Evolutionary conservation across 2,113 vertebrate species (phyloP).

Genomic region (Papio anubis): DNA sequence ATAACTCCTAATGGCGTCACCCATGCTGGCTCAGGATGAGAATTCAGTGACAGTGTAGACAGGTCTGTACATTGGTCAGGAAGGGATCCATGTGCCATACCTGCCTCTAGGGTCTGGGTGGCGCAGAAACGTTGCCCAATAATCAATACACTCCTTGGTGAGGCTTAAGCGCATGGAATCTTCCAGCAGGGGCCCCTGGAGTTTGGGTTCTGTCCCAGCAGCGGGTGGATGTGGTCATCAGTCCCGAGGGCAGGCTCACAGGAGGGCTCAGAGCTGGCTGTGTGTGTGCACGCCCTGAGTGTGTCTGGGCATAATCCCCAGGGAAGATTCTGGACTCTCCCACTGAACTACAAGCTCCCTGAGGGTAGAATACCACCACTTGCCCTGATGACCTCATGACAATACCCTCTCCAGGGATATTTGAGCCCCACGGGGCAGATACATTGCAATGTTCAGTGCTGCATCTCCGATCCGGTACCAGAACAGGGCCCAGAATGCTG

Average conservation of each 20-base stretch:
- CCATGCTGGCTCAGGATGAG: too few relatives aligned
- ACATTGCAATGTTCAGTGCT: fast-evolving
- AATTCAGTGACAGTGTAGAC: fast-evolving
- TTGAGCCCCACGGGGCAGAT: not conserved
- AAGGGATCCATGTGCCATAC: fast-evolving
- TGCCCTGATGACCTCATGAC: not conserved
- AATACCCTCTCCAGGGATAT: fast-evolving
- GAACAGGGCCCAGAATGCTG: not conserved
- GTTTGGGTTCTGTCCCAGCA: not conserved
- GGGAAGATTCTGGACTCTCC: not conserved
- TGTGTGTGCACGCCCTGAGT: too few relatives aligned
- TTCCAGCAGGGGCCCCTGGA: not conserved
- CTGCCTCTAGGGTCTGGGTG: not conserved
- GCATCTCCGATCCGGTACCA: fast-evolving
- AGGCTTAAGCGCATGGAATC: fast-evolving
- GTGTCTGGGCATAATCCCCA: fast-evolving
- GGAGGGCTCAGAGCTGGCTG: not conserved
- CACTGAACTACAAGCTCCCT: fast-evolving
- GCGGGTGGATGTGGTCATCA: fast-evolving
- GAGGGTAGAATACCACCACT: too few relatives aligned
- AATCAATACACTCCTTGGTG: fast-evolving
- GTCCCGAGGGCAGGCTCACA: not conserved
- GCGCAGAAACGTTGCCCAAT: fast-evolving
- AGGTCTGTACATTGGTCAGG: not conserved
- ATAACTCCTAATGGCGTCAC: fast-evolving